Base-by-base conservation (phyloP, 2,888 invertebrate genomes). In the Ariolimax columbianus region DNA sequence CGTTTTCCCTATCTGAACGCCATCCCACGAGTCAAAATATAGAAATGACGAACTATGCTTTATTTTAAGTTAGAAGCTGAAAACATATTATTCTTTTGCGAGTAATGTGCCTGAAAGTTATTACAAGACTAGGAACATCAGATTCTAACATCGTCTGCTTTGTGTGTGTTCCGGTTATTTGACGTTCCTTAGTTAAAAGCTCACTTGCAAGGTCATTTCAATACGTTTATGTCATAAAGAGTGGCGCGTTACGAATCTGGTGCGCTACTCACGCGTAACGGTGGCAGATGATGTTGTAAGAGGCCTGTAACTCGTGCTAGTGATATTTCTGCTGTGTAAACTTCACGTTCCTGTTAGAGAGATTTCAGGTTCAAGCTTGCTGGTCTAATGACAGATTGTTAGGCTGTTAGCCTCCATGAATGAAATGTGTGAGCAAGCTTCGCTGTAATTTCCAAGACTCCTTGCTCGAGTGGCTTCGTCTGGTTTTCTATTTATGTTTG, bases 81-180 rank as follows among this genome's bases (percentile, higher is more conserved):
- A 55, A 72, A 51, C 81, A 72, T 80, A 70, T 81, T 81, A 72
- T 72, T 81, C 81, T 72, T 81, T 55, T 23, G 51, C 19, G 72
- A 43, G 51, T 70, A 81, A 72, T 80, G 80, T 80, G 23, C 40
- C 80, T 19, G 70, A 70, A 70, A 72, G 72, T 72, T 81, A 81
- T 72, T 81, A 81, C 55, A 81, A n/a, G 19, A 38, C 4, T 1
- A 3, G 30, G 17, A 72, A 72, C 72, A 81, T 55, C 14, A 17
- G 3, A 33, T 23, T 19, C 72, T 38, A 36, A n/a, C 55, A 33
- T 70, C 40, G 59, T 19, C 33, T 55, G 40, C 81, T 72, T 72
- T 70, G 70, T 81, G 81, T 81, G 81, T 81, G 81, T 81, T 72
- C 81, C 70, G 72, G 81, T 81, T 47, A 81, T 81, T 72, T 72